Base-by-base conservation (phyloP, 2,113 vertebrate species). In the Sprattus sprattus region DNA sequence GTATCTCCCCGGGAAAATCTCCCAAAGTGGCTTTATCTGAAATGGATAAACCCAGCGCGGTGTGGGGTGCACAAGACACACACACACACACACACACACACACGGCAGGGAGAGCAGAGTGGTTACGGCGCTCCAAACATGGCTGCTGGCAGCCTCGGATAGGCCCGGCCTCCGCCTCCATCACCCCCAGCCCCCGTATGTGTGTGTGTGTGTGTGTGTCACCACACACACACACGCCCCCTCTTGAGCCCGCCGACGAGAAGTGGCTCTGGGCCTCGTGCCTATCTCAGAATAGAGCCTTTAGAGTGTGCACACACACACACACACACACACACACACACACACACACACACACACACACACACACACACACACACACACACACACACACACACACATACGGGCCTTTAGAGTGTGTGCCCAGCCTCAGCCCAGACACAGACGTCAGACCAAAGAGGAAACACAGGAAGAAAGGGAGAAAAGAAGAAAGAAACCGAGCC, bases 1-100 rank as follows among this genome's bases (percentile, higher is more conserved):
- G 9, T 90, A 89, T 90, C 89, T 87, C 75, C 64, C 80, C 83
- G 71, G 75, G 84, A 81, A 86, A 85, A 90, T 89, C 85, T 85
- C 80, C 57, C 78, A 54, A 80, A 88, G 84, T 87, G 88, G 45
- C 67, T 83, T 89, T 91, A 88, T 88, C 87, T 89, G 83, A 87
- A 86, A 82, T 87, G 81, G 81, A 83, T 64, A 64, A 64, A 64
- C 57, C 57, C 22, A 9, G 57, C 20, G 57, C n/a, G n/a, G n/a
- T n/a, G n/a, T n/a, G n/a, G n/a, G n/a, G n/a, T n/a, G n/a, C n/a
- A n/a, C n/a, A n/a, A n/a, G n/a, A n/a, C n/a, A n/a, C n/a, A n/a
- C n/a, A n/a, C n/a, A n/a, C n/a, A n/a, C n/a, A n/a, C n/a, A n/a
- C n/a, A n/a, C n/a, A n/a, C n/a, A n/a, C n/a, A n/a, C n/a, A n/a